Evolutionary conservation across 2,113 vertebrate genomes (phyloP), one percentile per base, ranked within the genome.

Genomic region (Pteruthius melanotis): DNA sequence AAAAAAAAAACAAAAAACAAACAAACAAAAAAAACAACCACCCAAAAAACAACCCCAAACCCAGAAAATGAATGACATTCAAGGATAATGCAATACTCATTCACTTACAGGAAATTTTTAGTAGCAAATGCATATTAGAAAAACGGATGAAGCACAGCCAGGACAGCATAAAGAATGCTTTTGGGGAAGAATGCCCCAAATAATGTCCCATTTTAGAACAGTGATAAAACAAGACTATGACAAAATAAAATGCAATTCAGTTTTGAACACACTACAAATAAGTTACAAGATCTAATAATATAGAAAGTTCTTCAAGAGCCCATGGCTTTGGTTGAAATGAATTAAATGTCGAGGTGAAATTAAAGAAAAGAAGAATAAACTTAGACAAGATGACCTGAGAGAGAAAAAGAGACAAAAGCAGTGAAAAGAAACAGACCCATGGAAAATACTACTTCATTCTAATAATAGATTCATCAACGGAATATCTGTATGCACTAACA

Each of bases 391-490:
- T 60, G 24, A 90, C 37, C 24, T 21, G 13, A 70, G 40, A 82
- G 14, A 77, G 23, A 68, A 74, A 78, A 28, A 75, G 15, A 81
- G 30, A 84, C 21, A 89, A 93, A 91, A 89, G 24, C 19, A 78
- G 7, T 24, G 9, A 80, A 91, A 95, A 83, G 44, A 87, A 92
- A 63, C 24, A 74, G 35, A 90, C 16, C 17, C 13, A 47, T n/a
- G 39, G 33, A 81, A 96, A 77, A 40, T 59, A 83, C 20, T 90
- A 42, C 44, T 90, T 83, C n/a, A 60, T 78, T 93, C 89, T 94
- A 93, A 83, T 66, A 96, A 91, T 60, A 94, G 81, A 77, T 60
- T 94, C 82, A 94, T 92, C 71, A 94, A 82, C 70, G 81, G 70
- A 82, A 9, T 88, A 90, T 70, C 80, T 88, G 22, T 74, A 87